phyloP scores from a whole-genome alignment of 2,888 invertebrate species.

The Hoplodrina blanda region DNA sequence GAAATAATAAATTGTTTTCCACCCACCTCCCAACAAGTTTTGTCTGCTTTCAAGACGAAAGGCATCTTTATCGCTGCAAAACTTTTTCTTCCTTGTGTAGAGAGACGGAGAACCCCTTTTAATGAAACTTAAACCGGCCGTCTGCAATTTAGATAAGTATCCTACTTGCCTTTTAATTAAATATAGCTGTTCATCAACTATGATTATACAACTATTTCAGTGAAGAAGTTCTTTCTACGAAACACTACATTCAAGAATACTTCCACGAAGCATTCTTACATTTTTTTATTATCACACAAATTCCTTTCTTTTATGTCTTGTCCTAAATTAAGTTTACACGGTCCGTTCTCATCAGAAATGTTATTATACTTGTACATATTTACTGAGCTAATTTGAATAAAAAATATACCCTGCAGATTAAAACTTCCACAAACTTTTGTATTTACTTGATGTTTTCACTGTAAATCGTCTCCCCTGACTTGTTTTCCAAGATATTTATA shows the following conservation, averaged over 20 bases:
- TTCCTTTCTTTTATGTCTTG: conserved; percentile 36
- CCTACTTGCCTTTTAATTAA: conserved; percentile 79
- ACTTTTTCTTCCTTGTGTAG: conserved; percentile 84
- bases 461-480: conserved; percentile 76
- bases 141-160: conserved; percentile 85
- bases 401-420: conserved; percentile 57
- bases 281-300: conserved; percentile 25
- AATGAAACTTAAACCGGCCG: conserved; percentile 85
- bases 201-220: conserved; percentile 50
- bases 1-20: conserved; percentile 82
- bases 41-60: conserved; percentile 81
- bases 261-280: conserved; percentile 5
- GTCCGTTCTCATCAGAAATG: conserved; percentile 47
- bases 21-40: conserved; percentile 79
- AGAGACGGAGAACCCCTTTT: conserved; percentile 80
- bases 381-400: conserved; percentile 59
- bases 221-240: conserved; percentile 26
- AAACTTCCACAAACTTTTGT: conserved; percentile 70
- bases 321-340: conserved; percentile 45
- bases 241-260: conserved; percentile 38
- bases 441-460: conserved; percentile 77
- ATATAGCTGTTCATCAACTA: conserved; percentile 67
- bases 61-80: conserved; percentile 86
- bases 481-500: conserved; percentile 87
- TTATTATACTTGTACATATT: conserved; percentile 57